phyloP scores from a whole-genome alignment of 2,888 invertebrate genomes.

The Fragum fragum region DNA sequence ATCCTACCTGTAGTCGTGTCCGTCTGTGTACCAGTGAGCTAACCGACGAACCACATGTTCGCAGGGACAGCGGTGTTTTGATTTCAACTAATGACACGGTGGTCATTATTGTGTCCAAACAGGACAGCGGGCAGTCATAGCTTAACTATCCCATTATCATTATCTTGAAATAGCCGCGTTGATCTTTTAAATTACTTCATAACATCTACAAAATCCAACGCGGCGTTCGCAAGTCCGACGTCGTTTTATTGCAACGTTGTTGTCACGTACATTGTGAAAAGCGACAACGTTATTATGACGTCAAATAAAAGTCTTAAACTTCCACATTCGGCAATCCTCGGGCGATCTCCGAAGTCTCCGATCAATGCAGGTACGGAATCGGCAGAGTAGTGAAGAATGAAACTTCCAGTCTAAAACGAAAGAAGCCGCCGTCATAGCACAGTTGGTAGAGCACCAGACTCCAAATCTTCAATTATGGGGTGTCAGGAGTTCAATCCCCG shows the following conservation, averaged over 20 bases:
- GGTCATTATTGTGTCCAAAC: slow-evolving; percentile 43
- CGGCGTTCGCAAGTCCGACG: background rate
- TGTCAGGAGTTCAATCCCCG: too few relatives aligned
- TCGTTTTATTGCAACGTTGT: background rate
- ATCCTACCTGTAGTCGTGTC: slow-evolving; percentile 49
- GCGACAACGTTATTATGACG: background rate
- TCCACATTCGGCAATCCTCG: too few relatives aligned
- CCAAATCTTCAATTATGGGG: too few relatives aligned
- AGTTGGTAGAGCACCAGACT: too few relatives aligned
- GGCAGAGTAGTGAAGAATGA: too few relatives aligned
- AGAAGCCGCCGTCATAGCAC: too few relatives aligned
- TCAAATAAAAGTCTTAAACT: too few relatives aligned
- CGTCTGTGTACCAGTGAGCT: slow-evolving; percentile 38
- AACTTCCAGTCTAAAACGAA: too few relatives aligned
- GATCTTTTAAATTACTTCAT: too few relatives aligned
- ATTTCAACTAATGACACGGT: slow-evolving; percentile 56
- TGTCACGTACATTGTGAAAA: too few relatives aligned
- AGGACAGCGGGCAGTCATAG: background rate
- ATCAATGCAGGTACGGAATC: too few relatives aligned
- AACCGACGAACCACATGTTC: slow-evolving; percentile 60
- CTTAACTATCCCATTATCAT: slow-evolving; percentile 16
- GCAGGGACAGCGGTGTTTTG: slow-evolving; percentile 43
- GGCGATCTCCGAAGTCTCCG: too few relatives aligned
- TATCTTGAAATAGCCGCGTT: background rate
- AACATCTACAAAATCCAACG: background rate